These are phyloP conservation scores for Amblyteles armatorius DNA, from an alignment of 2,888 invertebrate genomes.

Conservation along the genomic window DNA sequence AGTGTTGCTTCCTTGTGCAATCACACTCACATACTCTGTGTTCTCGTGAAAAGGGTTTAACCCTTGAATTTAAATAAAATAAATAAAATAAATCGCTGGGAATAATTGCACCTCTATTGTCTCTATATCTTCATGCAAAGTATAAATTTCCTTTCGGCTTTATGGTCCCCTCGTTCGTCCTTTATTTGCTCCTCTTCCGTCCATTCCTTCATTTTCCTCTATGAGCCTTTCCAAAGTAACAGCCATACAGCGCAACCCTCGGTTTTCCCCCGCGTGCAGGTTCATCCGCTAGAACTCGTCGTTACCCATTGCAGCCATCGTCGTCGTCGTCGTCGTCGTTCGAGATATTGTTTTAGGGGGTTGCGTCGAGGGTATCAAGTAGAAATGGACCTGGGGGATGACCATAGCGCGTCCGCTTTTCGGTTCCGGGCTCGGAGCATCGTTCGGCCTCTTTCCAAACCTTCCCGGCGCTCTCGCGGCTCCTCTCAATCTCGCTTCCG, in stretches of 20 bases:
- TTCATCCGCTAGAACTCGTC: constrained; percentile 36
- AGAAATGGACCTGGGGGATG: constrained; percentile 62
- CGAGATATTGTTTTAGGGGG: constrained; percentile 65
- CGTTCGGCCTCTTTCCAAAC: constrained; percentile 42
- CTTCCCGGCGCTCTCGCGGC: constrained; percentile 32
- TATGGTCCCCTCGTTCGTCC: constrained; percentile 12
- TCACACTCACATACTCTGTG: no score
- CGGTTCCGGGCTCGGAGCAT: constrained; percentile 48
- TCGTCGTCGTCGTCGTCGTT: constrained; percentile 45
- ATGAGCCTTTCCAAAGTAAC: constrained; percentile 27
- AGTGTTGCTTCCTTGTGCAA: no score
- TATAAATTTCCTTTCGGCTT: constrained; percentile 13
- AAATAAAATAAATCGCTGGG: not conserved
- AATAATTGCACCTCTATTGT: not conserved
- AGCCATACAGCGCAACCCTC: constrained; percentile 35
- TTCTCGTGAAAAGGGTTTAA: no score
- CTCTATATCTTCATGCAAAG: not conserved
- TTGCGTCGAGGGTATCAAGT: constrained; percentile 53
- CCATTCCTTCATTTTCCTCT: constrained; percentile 32
- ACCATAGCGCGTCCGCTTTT: constrained; percentile 55
- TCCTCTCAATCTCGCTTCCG: constrained; percentile 56
- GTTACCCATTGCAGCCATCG: constrained; percentile 34
- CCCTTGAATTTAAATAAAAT: no score
- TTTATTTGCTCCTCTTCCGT: constrained; percentile 27
- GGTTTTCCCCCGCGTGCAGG: constrained; percentile 23